Conservation (phyloP, 2,797 vertebrate species). For the Luscinia luscinia region DNA sequence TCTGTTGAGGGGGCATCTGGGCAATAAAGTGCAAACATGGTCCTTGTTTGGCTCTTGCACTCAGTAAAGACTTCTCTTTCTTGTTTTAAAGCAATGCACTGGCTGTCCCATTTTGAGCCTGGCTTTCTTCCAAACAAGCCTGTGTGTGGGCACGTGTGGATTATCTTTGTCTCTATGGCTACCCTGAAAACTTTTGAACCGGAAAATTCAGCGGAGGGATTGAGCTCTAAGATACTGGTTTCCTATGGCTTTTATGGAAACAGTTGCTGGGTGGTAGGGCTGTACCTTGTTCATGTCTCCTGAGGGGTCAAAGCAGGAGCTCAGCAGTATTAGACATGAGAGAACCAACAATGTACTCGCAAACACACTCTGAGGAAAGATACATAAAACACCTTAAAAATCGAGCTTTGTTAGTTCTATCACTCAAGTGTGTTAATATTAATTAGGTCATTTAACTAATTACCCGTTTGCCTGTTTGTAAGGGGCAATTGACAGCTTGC, state of each 20-base stretch:
- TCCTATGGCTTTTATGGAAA: constrained; percentile 8
- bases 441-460: constrained; percentile 62
- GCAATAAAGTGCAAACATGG: neutral
- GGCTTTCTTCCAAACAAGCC: constrained; percentile 39
- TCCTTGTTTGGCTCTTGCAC: constrained; percentile 7
- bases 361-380: neutral
- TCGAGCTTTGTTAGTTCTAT: neutral
- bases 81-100: constrained; percentile 9
- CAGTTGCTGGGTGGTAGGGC: neutral
- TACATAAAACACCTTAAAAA: neutral
- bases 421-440: constrained; percentile 43
- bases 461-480: constrained; percentile 12
- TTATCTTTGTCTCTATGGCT: constrained; percentile 70
- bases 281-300: neutral
- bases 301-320: neutral
- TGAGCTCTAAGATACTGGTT: neutral
- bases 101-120: constrained; percentile 53
- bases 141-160: constrained; percentile 70
- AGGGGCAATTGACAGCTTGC: constrained; percentile 11
- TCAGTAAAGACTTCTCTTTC: constrained; percentile 9
- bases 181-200: constrained; percentile 61
- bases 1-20: neutral
- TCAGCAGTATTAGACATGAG: neutral
- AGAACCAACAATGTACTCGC: neutral
- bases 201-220: constrained; percentile 35